Conservation (phyloP, 2,113 vertebrate species). For the Seriola aureovittata region DNA sequence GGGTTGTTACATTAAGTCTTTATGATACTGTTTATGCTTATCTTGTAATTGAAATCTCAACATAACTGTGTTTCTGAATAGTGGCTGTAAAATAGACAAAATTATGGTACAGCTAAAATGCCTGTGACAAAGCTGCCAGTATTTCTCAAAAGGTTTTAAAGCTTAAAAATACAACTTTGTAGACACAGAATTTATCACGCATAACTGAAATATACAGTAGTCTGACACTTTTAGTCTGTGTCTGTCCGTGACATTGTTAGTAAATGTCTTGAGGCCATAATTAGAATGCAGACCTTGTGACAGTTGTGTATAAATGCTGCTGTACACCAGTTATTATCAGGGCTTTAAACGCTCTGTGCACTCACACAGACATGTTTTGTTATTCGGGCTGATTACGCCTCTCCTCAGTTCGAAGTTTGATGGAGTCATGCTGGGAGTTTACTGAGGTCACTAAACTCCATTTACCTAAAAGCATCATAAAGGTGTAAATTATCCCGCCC, state of each 20-base stretch:
- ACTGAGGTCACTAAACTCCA: not conserved
- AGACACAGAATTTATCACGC: not conserved
- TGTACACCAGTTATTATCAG: not conserved
- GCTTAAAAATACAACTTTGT: not conserved
- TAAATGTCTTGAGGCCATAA: not conserved
- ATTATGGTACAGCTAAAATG: not conserved
- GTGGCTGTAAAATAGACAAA: not conserved
- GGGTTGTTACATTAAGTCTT: not conserved
- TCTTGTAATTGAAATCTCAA: not conserved
- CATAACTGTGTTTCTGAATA: not conserved
- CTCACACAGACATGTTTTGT: not conserved
- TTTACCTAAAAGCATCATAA: conserved; percentile 2
- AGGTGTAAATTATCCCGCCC: not conserved
- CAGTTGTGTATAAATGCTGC: not conserved
- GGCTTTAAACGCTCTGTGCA: conserved; percentile 5
- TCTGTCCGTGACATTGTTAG: not conserved
- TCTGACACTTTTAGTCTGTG: not conserved
- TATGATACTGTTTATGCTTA: not conserved
- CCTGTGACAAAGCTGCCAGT: not conserved
- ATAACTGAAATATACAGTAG: not conserved
- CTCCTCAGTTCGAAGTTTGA: not conserved
- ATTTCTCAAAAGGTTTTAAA: not conserved
- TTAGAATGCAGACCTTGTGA: conserved; percentile 8
- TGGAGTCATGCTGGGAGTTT: not conserved
- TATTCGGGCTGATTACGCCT: conserved; percentile 1